Evolutionary conservation across 2,797 vertebrate genomes (phyloP).

Genomic region (Botia kubotai): DNA sequence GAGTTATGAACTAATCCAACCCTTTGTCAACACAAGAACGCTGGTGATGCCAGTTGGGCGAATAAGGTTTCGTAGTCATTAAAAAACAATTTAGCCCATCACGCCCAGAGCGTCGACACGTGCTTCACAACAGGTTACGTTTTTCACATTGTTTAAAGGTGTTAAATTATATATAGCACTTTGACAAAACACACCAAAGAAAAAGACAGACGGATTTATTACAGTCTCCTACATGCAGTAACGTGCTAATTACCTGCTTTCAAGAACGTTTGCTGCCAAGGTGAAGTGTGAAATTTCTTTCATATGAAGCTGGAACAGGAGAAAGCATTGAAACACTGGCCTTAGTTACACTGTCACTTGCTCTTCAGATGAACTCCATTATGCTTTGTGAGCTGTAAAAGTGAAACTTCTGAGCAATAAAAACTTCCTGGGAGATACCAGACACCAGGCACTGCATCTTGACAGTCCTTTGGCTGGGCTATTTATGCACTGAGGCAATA

Average conservation of each 20-base stretch:
- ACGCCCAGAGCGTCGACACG: constrained; percentile 40
- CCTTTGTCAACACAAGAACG: constrained; percentile 51
- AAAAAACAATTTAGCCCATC: constrained; percentile 37
- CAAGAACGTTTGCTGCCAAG: too few relatives aligned
- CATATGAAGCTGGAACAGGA: background rate
- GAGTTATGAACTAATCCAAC: constrained; percentile 46
- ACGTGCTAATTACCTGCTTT: too few relatives aligned
- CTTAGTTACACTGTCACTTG: background rate
- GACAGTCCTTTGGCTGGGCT: background rate
- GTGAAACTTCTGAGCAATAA: constrained; percentile 4
- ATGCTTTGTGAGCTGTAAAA: background rate
- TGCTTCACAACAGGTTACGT: constrained; percentile 20
- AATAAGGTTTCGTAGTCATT: constrained; percentile 37
- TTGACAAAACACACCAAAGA: constrained; percentile 18
- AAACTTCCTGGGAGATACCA: constrained; percentile 8
- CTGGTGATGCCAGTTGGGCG: constrained; percentile 48
- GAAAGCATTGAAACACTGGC: background rate
- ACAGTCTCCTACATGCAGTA: too few relatives aligned
- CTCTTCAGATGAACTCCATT: background rate
- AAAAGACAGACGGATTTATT: background rate
- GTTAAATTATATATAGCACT: background rate
- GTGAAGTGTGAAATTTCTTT: too few relatives aligned
- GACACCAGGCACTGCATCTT: constrained; percentile 4
- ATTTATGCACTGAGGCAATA: background rate
- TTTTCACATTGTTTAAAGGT: constrained; percentile 23